A percentile compares a stretch with the other conserved stretches of the same genome.
phyloP scores from a whole-genome alignment of 2,888 invertebrate species.

The Liopterus haemorrhoidalis region DNA sequence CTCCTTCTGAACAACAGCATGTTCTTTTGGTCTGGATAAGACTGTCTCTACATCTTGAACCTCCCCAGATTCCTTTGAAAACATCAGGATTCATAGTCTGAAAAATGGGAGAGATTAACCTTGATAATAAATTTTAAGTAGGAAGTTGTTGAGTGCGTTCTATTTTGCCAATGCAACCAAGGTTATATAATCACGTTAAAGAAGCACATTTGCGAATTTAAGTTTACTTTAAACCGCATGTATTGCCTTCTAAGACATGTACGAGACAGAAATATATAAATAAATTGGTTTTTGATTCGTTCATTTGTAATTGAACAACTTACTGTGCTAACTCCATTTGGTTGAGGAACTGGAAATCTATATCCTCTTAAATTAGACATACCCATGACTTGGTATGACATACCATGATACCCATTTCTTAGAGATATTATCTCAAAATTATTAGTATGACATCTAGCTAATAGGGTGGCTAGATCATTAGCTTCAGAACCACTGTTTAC shows the following conservation, averaged over 20 bases:
- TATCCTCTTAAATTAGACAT: slow-evolving; percentile 70
- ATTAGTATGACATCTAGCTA: slow-evolving; percentile 81
- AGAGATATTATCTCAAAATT: slow-evolving; percentile 80
- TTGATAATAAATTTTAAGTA: no score
- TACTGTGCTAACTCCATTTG: slow-evolving; percentile 73
- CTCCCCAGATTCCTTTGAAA: slow-evolving; percentile 86
- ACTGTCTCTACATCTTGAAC: slow-evolving; percentile 80
- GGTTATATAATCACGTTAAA: slow-evolving; percentile 21
- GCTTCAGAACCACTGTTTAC: slow-evolving; percentile 98
- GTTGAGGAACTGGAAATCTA: slow-evolving; percentile 66
- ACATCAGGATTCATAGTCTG: slow-evolving; percentile 90
- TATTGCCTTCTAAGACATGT: no score
- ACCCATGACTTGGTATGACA: slow-evolving; percentile 78
- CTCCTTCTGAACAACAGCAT: slow-evolving; percentile 57
- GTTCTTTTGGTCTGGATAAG: slow-evolving; percentile 63
- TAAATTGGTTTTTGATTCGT: no score
- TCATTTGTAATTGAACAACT: slow-evolving; percentile 38
- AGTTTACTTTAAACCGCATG: no score
- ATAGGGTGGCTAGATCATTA: slow-evolving; percentile 85
- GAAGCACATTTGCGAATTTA: slow-evolving; percentile 1
- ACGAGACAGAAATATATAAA: not conserved
- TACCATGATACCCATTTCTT: slow-evolving; percentile 89
- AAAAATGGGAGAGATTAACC: slow-evolving; percentile 31
- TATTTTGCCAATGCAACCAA: slow-evolving; percentile 9
- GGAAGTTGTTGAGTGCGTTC: no score